Evolutionary conservation across 1,140 invertebrate genomes (phyloP).

Genomic region (Lepidostoma basale): DNA sequence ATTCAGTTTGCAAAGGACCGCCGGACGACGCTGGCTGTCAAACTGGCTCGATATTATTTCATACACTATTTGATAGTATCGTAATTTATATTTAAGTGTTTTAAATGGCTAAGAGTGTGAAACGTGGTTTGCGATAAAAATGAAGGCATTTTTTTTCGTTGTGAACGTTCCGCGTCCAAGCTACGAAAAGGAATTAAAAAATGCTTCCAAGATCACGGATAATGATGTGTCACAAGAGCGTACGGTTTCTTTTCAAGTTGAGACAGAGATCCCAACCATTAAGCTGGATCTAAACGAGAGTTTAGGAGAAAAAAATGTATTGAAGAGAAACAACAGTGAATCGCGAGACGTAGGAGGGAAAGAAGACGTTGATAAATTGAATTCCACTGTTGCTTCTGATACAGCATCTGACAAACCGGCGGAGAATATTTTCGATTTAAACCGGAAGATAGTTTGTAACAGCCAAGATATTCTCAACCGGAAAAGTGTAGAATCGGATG

Average conservation of each 20-base stretch:
- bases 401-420: neutral
- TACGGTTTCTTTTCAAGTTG: slow-evolving; percentile 9
- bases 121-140: slow-evolving; percentile 37
- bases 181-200: slow-evolving; percentile 47
- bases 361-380: neutral
- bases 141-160: slow-evolving; percentile 50
- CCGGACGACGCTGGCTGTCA: too few species aligned
- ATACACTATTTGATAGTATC: too few species aligned
- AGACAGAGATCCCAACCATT: neutral
- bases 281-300: neutral
- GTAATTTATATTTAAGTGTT: too few species aligned
- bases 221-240: neutral
- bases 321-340: too few species aligned
- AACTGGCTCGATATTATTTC: too few species aligned
- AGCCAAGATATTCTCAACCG: neutral
- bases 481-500: too few species aligned
- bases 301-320: too few species aligned
- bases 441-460: too few species aligned
- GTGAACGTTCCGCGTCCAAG: slow-evolving; percentile 48
- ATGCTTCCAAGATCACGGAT: neutral
- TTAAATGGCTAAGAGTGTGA: too few species aligned
- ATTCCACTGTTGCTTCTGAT: neutral
- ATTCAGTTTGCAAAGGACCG: neutral
- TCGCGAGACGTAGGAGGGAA: too few species aligned
- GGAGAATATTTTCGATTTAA: neutral